Evolutionary conservation across 2,113 vertebrate species (phyloP).

Genomic region (Pipa parva): DNA sequence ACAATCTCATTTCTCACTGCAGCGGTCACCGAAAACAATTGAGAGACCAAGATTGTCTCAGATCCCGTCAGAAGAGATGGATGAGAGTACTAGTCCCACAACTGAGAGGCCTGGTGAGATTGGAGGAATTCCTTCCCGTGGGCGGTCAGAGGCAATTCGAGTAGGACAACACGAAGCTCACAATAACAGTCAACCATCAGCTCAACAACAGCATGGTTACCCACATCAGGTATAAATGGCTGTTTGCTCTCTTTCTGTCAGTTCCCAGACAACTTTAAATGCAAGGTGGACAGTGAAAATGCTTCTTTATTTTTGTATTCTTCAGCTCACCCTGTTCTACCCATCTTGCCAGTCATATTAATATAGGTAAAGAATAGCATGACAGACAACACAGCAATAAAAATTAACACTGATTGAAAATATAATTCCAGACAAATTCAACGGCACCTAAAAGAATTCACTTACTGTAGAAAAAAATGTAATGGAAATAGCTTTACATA

Average conservation of each 20-base stretch:
- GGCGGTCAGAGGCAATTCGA: conserved; percentile 22
- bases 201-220: conserved; percentile 66
- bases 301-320: too few species aligned
- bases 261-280: not conserved
- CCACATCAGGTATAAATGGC: conserved; percentile 63
- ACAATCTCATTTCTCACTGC: not conserved
- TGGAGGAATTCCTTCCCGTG: conserved; percentile 28
- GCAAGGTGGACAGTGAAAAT: too few species aligned
- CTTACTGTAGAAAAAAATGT: too few species aligned
- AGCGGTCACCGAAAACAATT: conserved; percentile 79
- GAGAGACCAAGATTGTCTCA: conserved; percentile 85
- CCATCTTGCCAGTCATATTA: too few species aligned
- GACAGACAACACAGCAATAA: too few species aligned
- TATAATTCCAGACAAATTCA: too few species aligned
- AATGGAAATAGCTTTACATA: too few species aligned
- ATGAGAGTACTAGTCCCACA: conserved; percentile 65
- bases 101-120: conserved; percentile 49
- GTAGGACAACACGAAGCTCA: conserved; percentile 47
- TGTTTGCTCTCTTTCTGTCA: not conserved
- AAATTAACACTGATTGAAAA: too few species aligned
- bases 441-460: too few species aligned
- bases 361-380: too few species aligned
- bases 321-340: too few species aligned
- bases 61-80: conserved; percentile 88
- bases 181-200: conserved; percentile 62